Percentiles rank a stretch among this genome's conserved stretches.
These are phyloP conservation scores for Sinotaia quadrata DNA, from an alignment of 2,888 invertebrate genomes.

Conservation along the genomic window DNA sequence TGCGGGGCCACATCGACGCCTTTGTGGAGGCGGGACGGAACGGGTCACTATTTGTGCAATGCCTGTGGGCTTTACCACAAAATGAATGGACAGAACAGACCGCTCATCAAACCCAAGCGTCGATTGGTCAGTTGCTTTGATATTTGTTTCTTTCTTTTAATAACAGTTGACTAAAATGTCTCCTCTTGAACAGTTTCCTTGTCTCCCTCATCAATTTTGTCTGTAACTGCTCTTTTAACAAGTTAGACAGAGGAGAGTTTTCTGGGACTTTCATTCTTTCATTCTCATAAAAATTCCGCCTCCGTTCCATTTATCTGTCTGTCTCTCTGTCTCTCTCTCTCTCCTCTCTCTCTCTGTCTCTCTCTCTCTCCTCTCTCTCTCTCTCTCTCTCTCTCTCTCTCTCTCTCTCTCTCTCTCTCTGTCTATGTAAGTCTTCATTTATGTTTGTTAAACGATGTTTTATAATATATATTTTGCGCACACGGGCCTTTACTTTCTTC, in stretches of 20 bases:
- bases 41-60: slow-evolving; percentile 98
- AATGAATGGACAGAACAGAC: slow-evolving; percentile 98
- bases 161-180: background rate
- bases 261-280: too few species aligned
- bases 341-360: background rate
- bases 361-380: background rate
- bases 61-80: slow-evolving; percentile 99
- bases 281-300: too few species aligned
- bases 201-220: too few species aligned
- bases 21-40: slow-evolving; percentile 95
- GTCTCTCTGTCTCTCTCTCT: background rate
- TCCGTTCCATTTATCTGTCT: background rate
- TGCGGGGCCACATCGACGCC: slow-evolving; percentile 98
- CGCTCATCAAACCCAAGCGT: slow-evolving; percentile 97
- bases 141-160: too few species aligned
- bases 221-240: too few species aligned
- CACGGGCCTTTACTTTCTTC: too few species aligned
- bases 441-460: too few species aligned
- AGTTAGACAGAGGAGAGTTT: too few species aligned
- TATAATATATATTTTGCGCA: too few species aligned
- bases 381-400: background rate
- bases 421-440: background rate
- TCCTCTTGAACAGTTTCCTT: too few species aligned
- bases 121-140: slow-evolving; percentile 88
- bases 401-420: background rate